phyloP scores from a whole-genome alignment of 2,113 vertebrate species.

The Agapornis roseicollis region DNA sequence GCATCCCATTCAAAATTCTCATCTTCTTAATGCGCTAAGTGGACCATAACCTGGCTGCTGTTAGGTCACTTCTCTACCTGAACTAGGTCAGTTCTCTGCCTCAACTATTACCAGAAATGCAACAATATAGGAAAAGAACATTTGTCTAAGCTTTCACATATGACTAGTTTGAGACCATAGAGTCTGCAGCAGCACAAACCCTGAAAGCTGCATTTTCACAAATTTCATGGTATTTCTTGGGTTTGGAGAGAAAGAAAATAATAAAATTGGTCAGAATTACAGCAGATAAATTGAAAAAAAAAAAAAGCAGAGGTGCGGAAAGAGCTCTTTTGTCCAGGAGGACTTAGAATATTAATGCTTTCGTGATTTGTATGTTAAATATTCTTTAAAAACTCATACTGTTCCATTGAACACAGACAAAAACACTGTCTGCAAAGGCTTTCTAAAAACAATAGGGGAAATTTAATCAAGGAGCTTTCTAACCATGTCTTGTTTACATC shows the following conservation, averaged over 20 bases:
- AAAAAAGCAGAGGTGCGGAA: not conserved
- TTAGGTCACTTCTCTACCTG: not conserved
- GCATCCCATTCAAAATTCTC: conserved; percentile 19
- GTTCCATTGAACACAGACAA: not conserved
- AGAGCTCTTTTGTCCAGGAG: not conserved
- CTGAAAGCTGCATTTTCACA: not conserved
- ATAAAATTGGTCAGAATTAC: not conserved
- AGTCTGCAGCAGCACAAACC: not conserved
- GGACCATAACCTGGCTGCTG: not conserved
- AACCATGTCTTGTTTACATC: conserved; percentile 48
- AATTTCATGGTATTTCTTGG: not conserved
- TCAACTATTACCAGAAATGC: not conserved
- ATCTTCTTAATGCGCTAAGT: not conserved
- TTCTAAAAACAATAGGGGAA: conserved; percentile 32
- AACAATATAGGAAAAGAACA: not conserved
- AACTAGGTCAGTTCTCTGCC: not conserved
- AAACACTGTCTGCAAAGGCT: not conserved
- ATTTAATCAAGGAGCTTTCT: conserved; percentile 40
- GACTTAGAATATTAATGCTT: not conserved
- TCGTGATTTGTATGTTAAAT: not conserved
- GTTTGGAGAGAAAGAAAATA: not conserved
- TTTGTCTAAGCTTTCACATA: not conserved
- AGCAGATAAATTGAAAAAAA: not conserved
- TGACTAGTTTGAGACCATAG: not conserved
- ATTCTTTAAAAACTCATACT: not conserved